Conservation (phyloP, 2,113 vertebrate species). For the Misgurnus mizolepis region DNA sequence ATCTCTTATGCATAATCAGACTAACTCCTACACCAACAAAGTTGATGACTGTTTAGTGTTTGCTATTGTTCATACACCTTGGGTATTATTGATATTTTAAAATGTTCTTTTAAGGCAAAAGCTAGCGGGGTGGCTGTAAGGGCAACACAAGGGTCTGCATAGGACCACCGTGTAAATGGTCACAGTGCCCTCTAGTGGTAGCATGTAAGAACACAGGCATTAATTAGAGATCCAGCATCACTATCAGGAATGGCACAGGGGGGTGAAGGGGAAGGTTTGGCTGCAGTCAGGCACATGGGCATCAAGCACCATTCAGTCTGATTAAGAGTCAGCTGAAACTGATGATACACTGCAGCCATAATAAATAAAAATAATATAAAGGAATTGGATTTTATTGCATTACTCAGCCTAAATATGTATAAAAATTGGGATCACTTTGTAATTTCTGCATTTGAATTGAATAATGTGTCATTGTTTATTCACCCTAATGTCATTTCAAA, state of each 20-base stretch:
- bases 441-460: not conserved
- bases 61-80: not conserved
- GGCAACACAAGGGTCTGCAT: not conserved
- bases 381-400: not conserved
- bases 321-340: slow-evolving; percentile 12
- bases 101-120: slow-evolving; percentile 35
- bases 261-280: not conserved
- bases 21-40: slow-evolving; percentile 8
- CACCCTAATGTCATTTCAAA: too few species aligned
- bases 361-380: not conserved
- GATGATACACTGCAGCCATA: slow-evolving; percentile 16
- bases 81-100: not conserved
- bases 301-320: slow-evolving; percentile 37
- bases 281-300: slow-evolving; percentile 25
- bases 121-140: not conserved
- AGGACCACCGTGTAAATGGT: slow-evolving; percentile 14
- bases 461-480: too few species aligned
- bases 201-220: not conserved
- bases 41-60: slow-evolving; percentile 5
- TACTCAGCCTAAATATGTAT: slow-evolving; percentile 7
- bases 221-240: not conserved
- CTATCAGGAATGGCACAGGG: not conserved
- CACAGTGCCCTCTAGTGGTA: slow-evolving; percentile 47
- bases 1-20: not conserved
- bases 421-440: not conserved